phyloP scores from a whole-genome alignment of 1,140 invertebrate species.

The Bombus turneri region DNA sequence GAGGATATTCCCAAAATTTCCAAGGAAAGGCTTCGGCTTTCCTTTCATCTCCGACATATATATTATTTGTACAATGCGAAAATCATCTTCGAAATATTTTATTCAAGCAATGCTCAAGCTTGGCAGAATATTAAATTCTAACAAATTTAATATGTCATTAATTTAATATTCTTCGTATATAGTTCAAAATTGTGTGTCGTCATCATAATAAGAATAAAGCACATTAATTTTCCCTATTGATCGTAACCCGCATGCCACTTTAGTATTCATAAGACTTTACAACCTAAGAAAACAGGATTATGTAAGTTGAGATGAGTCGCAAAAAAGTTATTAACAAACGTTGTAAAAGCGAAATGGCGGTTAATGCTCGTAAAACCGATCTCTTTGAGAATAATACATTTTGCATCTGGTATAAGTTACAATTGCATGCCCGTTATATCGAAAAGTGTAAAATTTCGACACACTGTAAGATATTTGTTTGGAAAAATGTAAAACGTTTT shows the following conservation, averaged over 20 bases:
- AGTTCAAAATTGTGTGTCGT: neutral
- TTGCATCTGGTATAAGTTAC: neutral
- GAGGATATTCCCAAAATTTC: too few species aligned
- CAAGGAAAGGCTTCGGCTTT: too few species aligned
- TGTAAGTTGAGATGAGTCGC: constrained; percentile 1
- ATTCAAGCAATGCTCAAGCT: neutral
- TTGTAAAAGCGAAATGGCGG: constrained; percentile 16
- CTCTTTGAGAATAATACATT: neutral
- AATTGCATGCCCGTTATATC: neutral
- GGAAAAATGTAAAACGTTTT: too few species aligned
- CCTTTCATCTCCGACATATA: too few species aligned
- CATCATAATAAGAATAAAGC: neutral
- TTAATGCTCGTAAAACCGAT: constrained; percentile 9
- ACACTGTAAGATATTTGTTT: too few species aligned
- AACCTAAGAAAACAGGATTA: constrained; percentile 10
- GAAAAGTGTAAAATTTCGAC: too few species aligned
- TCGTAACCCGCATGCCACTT: constrained; percentile 5
- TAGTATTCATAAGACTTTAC: constrained; percentile 40
- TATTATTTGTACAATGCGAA: too few species aligned
- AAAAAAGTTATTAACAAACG: constrained; percentile 45
- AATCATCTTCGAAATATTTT: neutral
- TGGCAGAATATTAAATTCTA: neutral
- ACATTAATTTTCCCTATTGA: constrained; percentile 24
- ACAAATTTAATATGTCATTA: neutral
- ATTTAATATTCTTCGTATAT: neutral